These are phyloP conservation scores for Pollenia angustigena DNA, from an alignment of 2,888 invertebrate genomes.

Conservation along the genomic window DNA sequence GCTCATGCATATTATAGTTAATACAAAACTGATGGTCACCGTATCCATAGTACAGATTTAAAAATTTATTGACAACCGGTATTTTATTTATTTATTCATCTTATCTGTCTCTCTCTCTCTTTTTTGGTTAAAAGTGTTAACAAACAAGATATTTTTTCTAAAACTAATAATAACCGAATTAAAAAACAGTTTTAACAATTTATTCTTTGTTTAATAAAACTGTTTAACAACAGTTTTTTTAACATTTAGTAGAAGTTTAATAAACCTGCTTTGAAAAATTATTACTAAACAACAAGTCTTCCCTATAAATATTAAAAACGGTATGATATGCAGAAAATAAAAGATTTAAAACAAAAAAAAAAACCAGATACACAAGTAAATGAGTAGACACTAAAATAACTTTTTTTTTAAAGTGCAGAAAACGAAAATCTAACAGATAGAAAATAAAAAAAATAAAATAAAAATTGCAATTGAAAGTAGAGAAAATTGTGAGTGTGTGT, in stretches of 20 bases:
- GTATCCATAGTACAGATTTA: no score
- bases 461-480: conserved; percentile 53
- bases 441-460: conserved; percentile 2
- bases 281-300: conserved; percentile 1
- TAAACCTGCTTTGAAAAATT: conserved; percentile 21
- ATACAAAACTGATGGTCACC: no score
- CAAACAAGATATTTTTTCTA: no score
- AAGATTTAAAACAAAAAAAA: background rate
- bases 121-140: background rate
- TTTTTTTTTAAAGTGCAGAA: conserved; percentile 5
- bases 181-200: background rate
- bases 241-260: conserved; percentile 6
- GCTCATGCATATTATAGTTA: no score
- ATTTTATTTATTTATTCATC: background rate
- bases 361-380: background rate
- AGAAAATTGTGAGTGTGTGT: conserved; percentile 26
- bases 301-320: background rate
- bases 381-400: conserved; percentile 6
- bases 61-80: no score
- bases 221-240: background rate
- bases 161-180: background rate
- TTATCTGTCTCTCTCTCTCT: background rate
- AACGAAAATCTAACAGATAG: conserved; percentile 13
- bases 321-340: conserved; percentile 2
- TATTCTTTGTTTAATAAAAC: background rate